These are phyloP conservation scores for Eupithecia pulchellata DNA, from an alignment of 2,888 invertebrate species.

Conservation along the genomic window DNA sequence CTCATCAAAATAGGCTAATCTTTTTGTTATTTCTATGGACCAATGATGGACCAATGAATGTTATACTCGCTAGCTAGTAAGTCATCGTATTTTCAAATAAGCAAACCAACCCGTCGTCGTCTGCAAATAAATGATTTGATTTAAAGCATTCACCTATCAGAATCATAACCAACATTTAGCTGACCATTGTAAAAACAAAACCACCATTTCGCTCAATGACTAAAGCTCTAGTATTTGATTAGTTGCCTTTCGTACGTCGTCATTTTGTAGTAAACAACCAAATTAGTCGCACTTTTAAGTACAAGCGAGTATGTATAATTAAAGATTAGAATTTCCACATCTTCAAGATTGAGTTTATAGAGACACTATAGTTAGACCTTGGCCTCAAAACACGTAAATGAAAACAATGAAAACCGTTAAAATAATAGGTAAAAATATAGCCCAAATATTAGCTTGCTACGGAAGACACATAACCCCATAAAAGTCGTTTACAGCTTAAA, in stretches of 20 bases:
- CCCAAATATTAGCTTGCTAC: conserved; percentile 45
- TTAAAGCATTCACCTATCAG: neutral
- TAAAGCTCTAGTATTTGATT: neutral
- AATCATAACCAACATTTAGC: neutral
- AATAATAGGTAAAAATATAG: conserved; percentile 38
- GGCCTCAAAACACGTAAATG: neutral
- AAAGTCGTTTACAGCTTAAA: conserved; percentile 64
- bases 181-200: neutral
- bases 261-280: no score
- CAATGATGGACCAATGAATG: no score
- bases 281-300: no score
- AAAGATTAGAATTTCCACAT: neutral
- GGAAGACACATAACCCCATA: conserved; percentile 57
- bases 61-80: no score
- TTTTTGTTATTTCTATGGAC: no score
- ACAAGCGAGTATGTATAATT: no score
- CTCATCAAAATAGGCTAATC: no score
- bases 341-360: neutral
- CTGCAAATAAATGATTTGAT: no score
- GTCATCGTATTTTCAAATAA: no score
- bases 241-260: no score
- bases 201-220: neutral
- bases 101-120: no score
- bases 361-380: neutral
- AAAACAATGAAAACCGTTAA: neutral